Conservation (phyloP, 2,888 invertebrate genomes). For the Germaria angustata region DNA sequence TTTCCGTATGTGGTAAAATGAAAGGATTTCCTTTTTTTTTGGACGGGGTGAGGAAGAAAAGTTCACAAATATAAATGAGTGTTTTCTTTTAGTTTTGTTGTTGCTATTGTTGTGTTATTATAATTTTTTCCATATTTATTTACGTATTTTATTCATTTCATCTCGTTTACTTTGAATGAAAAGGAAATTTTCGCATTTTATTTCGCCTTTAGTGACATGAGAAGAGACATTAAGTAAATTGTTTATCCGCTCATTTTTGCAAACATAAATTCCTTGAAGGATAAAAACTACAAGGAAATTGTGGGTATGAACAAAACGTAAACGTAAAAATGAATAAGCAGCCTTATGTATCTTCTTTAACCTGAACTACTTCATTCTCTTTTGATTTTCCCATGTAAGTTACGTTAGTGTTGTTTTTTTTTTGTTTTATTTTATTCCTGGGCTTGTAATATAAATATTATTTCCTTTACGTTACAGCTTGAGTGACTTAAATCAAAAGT, state of each 20-base stretch:
- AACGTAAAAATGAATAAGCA: conserved; percentile 6
- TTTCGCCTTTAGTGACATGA: conserved; percentile 63
- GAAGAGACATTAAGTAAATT: conserved; percentile 67
- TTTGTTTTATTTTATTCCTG: not conserved
- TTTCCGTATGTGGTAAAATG: conserved; percentile 30
- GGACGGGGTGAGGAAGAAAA: not conserved
- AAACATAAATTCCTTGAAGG: conserved; percentile 28
- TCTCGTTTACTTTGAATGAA: conserved; percentile 56
- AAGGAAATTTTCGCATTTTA: conserved; percentile 60
- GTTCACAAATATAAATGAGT: conserved; percentile 59
- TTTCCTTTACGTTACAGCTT: conserved; percentile 24
- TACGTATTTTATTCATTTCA: conserved; percentile 32
- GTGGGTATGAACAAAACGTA: not conserved
- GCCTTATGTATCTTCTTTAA: conserved; percentile 31
- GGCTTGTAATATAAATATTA: conserved; percentile 32
- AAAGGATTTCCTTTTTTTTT: conserved; percentile 42
- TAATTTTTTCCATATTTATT: too few species aligned
- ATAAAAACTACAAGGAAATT: conserved; percentile 1
- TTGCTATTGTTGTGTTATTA: conserved; percentile 1
- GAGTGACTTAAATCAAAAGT: conserved; percentile 46
- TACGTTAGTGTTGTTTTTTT: not conserved
- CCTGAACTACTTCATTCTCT: conserved; percentile 10
- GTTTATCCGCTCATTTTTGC: conserved; percentile 62
- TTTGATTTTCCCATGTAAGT: not conserved
- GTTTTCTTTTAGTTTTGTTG: conserved; percentile 57